Conservation (phyloP, 2,113 vertebrate species). For the Hemicordylus capensis region DNA sequence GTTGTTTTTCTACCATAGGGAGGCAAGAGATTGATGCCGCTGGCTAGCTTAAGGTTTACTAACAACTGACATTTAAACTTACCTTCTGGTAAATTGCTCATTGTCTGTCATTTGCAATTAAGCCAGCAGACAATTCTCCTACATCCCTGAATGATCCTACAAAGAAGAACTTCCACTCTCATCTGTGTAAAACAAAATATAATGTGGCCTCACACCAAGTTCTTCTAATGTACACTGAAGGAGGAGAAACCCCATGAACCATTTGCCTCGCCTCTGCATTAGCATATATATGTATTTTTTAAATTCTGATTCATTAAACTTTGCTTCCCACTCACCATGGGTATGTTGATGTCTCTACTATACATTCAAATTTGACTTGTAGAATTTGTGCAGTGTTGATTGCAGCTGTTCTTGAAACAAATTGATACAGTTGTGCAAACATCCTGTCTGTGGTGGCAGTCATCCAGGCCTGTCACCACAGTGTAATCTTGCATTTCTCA, state of each 20-base stretch:
- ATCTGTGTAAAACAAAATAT: not conserved
- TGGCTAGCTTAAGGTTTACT: not conserved
- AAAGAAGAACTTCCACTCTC: not conserved
- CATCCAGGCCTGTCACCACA: not conserved
- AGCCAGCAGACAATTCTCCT: not conserved
- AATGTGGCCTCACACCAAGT: rapidly evolving
- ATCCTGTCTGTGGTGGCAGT: not conserved
- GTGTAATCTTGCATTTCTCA: not conserved
- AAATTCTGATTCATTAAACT: not conserved
- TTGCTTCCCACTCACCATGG: not conserved
- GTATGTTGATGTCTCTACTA: not conserved
- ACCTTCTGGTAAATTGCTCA: not conserved
- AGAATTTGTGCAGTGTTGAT: not conserved
- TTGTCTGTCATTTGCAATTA: not conserved
- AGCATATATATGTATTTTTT: not conserved
- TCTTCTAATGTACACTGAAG: not conserved
- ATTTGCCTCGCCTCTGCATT: not conserved
- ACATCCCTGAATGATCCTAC: not conserved
- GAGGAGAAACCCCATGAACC: not conserved
- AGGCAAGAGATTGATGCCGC: not conserved
- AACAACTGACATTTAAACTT: not conserved
- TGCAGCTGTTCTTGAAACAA: not conserved
- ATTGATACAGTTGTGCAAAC: not conserved
- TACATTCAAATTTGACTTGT: not conserved
- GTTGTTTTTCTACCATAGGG: not conserved